Base-by-base conservation (phyloP, 1,140 invertebrate species). In the Mylabris phalerata region DNA sequence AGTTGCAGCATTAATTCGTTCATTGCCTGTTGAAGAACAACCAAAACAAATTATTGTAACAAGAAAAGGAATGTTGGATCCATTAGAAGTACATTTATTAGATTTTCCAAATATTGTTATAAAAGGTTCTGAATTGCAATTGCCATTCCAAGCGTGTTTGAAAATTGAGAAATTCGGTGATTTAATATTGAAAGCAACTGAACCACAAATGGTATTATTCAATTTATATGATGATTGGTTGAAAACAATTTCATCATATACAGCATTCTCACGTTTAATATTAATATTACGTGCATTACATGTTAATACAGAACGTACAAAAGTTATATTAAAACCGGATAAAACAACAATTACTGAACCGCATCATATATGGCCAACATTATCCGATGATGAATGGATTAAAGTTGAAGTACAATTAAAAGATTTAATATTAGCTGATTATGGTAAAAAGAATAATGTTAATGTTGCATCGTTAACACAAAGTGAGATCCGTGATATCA, bases 51-150 rank as follows among this genome's bases (percentile, higher is more conserved):
- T 99, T 72, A 99, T 99, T 76, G 97, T 99, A 10, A 99, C 98
- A 0, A 83, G 98, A 70, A 99, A 99, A 72, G 95, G 95, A 73
- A 98, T 98, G 95, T 90, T 98, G 79, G 97, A 99, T 84, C 97
- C 97, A 1, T 83, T 99, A 42, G 97, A 99, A 81, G 94, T 99
- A 25, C 97, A 99, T 80, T 85, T 99, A 69, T 81, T 99, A 0
- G 98, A 99, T 77, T 99, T 99, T 77, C 97, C 98, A 0, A 99
- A 99, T 74, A 99, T 99, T 76, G 97, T 99, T 10, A 99, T 99
- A 77, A 99, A 99, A 76, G 98, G 96, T 1, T 98, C 95, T 2
- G 97, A 99, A 75, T 76, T 99, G 48, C 98, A 99, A 77, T 75
- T 99, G 61, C 98, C 98, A 0, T 99, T 99, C 89, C 98, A 99